Conservation (phyloP, 2,113 vertebrate genomes). For the Poecilia latipinna region DNA sequence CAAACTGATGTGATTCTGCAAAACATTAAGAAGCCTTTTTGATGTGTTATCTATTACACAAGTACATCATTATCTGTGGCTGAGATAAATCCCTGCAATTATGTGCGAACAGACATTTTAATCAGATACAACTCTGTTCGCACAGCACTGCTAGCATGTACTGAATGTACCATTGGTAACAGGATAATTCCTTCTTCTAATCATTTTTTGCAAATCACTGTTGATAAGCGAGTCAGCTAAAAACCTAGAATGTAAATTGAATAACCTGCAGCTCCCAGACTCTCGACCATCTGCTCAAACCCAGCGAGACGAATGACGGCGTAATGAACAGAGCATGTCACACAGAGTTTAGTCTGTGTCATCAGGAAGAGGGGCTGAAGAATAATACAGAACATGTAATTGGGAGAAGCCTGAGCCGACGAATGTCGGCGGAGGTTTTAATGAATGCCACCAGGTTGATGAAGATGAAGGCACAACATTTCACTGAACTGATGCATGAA, state of each 20-base stretch:
- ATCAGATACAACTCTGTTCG: neutral
- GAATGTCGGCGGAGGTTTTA: slow-evolving; percentile 23
- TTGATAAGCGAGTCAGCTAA: slow-evolving; percentile 54
- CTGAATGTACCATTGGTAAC: neutral
- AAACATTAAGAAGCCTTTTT: neutral
- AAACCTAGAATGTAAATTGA: slow-evolving; percentile 59
- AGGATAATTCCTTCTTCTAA: neutral
- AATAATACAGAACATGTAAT: slow-evolving; percentile 15
- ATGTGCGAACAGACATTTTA: neutral
- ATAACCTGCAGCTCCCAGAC: slow-evolving; percentile 65
- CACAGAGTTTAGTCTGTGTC: slow-evolving; percentile 23
- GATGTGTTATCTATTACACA: neutral
- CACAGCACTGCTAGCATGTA: neutral
- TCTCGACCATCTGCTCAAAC: slow-evolving; percentile 62
- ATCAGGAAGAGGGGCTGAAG: slow-evolving; percentile 4
- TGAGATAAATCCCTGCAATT: slow-evolving; percentile 1
- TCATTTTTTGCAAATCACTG: slow-evolving; percentile 28
- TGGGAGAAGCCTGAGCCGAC: neutral
- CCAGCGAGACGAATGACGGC: slow-evolving; percentile 48
- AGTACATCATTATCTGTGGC: neutral
- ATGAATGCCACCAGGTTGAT: slow-evolving; percentile 16
- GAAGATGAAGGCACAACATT: slow-evolving; percentile 20
- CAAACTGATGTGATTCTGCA: neutral
- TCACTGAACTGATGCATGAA: slow-evolving; percentile 21
- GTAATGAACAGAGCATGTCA: slow-evolving; percentile 58